Conservation (phyloP, 2,113 vertebrate species). For the Sphaerodactylus townsendi region DNA sequence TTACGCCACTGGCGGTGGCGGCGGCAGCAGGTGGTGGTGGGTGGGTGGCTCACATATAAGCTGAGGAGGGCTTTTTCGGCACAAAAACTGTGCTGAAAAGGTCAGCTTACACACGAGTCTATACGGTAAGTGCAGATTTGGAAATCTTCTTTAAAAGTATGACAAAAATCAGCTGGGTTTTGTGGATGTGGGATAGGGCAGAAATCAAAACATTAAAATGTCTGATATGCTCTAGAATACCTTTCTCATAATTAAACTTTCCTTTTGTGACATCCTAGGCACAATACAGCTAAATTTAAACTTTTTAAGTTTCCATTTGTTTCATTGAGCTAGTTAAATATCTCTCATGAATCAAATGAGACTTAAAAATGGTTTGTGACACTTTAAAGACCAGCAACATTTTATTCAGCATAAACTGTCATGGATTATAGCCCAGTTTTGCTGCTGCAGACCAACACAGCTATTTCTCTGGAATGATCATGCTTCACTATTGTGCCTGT, state of each 20-base stretch:
- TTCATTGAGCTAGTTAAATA: background rate
- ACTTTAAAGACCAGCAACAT: too few species aligned
- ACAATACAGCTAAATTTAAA: background rate
- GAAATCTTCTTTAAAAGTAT: background rate
- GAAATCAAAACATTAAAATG: conserved; percentile 4
- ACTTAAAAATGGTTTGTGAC: background rate
- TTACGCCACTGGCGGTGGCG: too few species aligned
- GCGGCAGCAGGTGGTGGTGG: too few species aligned
- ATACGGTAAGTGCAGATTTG: background rate
- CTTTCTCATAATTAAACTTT: background rate
- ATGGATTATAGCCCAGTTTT: too few species aligned
- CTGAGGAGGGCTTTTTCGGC: too few species aligned
- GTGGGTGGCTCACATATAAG: too few species aligned
- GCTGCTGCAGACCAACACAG: too few species aligned
- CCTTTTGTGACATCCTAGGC: background rate
- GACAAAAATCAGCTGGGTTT: background rate
- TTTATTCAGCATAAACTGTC: too few species aligned
- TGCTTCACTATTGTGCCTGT: too few species aligned
- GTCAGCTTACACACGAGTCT: too few species aligned
- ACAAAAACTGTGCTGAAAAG: too few species aligned
- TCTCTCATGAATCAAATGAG: background rate
- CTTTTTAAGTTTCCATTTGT: background rate
- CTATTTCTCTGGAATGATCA: too few species aligned
- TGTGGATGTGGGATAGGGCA: background rate
- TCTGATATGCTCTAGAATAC: background rate